Evolutionary conservation across 2,797 vertebrate genomes (phyloP).

Genomic region (Brotula barbata): DNA sequence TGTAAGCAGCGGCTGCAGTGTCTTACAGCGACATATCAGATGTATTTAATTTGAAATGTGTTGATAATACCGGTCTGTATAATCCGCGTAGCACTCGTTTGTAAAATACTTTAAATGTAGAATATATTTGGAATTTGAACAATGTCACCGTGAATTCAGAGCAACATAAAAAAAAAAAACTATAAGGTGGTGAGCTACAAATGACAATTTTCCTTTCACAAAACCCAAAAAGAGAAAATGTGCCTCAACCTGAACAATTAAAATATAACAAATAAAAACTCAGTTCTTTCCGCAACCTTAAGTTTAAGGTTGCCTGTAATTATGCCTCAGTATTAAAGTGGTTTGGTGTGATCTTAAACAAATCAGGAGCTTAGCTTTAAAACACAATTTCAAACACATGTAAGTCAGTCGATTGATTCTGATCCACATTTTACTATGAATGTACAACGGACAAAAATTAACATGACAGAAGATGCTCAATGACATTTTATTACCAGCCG

Average conservation of each 20-base stretch:
- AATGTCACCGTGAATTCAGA: neutral
- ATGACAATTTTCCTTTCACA: constrained; percentile 11
- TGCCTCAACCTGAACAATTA: constrained; percentile 1
- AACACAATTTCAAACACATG: neutral
- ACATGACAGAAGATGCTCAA: neutral
- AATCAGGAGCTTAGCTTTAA: neutral
- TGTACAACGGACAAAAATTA: too few species aligned
- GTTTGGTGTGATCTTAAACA: too few species aligned
- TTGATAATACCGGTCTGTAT: constrained; percentile 8
- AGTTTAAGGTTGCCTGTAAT: constrained; percentile 13
- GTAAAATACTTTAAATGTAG: neutral
- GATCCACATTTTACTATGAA: too few species aligned
- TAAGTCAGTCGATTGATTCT: neutral
- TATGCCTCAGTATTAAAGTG: too few species aligned
- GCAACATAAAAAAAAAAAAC: constrained; percentile 72
- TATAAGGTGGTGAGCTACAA: constrained; percentile 29
- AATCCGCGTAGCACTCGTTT: neutral
- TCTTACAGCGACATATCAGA: constrained; percentile 50
- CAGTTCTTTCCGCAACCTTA: neutral
- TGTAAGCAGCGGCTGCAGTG: constrained; percentile 56
- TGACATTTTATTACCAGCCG: neutral
- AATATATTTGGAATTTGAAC: constrained; percentile 6
- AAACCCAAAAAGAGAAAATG: neutral
- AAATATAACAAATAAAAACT: constrained; percentile 2
- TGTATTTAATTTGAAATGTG: constrained; percentile 25